These are phyloP conservation scores for Geococcyx californianus DNA, from an alignment of 2,113 vertebrate species.

Conservation along the genomic window DNA sequence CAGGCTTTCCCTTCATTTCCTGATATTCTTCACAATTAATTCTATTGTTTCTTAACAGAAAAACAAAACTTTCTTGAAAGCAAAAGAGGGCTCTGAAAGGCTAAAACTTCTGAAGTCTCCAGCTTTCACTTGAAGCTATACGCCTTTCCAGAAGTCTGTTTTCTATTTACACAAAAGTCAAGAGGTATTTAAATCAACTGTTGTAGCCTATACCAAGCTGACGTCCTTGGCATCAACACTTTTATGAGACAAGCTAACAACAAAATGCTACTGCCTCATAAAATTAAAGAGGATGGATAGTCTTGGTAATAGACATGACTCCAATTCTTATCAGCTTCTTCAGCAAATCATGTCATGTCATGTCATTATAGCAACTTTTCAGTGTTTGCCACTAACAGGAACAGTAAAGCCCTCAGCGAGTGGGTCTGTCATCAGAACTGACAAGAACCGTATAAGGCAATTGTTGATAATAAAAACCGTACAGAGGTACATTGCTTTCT, in stretches of 20 bases:
- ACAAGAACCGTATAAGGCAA: background rate
- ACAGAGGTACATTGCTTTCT: background rate
- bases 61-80: background rate
- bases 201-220: background rate
- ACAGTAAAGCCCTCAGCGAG: background rate
- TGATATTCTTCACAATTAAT: background rate
- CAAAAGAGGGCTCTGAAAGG: background rate
- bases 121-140: background rate
- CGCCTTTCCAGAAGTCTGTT: background rate
- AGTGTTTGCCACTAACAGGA: background rate
- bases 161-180: background rate
- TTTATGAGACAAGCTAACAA: background rate
- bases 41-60: background rate
- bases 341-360: constrained; percentile 39
- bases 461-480: background rate
- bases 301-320: background rate
- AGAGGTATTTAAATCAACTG: background rate
- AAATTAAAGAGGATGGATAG: background rate
- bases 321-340: constrained; percentile 15
- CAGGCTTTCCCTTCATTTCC: background rate
- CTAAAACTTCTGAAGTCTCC: background rate
- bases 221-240: background rate
- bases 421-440: background rate
- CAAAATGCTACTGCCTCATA: background rate
- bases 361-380: constrained; percentile 25